Conservation (phyloP, 1,140 invertebrate genomes). For the Archegozetes longisetosus region DNA sequence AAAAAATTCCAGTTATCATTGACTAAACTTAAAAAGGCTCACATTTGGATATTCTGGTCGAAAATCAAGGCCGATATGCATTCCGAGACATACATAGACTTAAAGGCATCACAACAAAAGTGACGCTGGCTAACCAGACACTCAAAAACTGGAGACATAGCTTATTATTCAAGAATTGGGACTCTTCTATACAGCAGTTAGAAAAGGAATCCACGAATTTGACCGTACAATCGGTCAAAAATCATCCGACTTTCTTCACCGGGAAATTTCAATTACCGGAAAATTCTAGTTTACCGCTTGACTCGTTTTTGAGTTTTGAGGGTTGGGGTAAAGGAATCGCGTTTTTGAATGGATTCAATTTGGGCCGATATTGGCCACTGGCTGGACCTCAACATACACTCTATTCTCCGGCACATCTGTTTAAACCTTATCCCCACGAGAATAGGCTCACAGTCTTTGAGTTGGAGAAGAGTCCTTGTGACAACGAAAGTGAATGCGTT, state of each 20-base stretch:
- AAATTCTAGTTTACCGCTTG: constrained; percentile 25
- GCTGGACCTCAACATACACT: constrained; percentile 57
- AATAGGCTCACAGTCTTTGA: constrained; percentile 29
- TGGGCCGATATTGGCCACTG: constrained; percentile 66
- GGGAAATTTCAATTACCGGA: constrained; percentile 31
- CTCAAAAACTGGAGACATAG: constrained; percentile 28
- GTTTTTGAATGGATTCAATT: constrained; percentile 51
- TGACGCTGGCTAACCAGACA: constrained; percentile 28
- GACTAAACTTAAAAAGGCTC: constrained; percentile 34
- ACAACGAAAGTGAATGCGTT: too few relatives aligned
- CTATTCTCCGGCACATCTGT: constrained; percentile 44
- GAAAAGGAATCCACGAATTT: not conserved
- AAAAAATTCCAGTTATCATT: constrained; percentile 37
- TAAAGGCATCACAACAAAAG: constrained; percentile 34
- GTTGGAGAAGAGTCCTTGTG: too few relatives aligned
- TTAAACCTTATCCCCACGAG: constrained; percentile 25
- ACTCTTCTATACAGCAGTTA: too few relatives aligned
- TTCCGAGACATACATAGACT: constrained; percentile 35
- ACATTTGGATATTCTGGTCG: constrained; percentile 32
- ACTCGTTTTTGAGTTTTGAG: constrained; percentile 46
- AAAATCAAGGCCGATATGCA: constrained; percentile 21
- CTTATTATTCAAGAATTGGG: constrained; percentile 11
- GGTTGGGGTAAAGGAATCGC: constrained; percentile 54
- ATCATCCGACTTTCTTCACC: constrained; percentile 26
- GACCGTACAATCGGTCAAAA: not conserved